A percentile compares a stretch with the other conserved stretches of the same genome.
These are phyloP conservation scores for Pangasius mekongensis DNA, from an alignment of 2,797 vertebrate genomes.

Conservation along the genomic window DNA sequence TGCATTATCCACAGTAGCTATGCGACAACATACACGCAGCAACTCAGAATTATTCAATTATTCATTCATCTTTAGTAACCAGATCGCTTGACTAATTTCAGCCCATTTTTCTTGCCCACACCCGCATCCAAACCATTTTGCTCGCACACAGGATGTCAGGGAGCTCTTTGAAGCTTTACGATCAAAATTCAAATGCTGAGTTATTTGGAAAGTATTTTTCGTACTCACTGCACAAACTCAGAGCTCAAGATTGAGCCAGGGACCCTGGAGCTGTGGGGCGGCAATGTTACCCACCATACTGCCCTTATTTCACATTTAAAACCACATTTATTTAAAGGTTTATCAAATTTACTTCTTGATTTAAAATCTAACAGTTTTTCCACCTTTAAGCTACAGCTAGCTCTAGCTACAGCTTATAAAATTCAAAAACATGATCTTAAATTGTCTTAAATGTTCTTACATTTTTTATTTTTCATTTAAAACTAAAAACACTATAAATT, in stretches of 20 bases:
- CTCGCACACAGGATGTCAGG: not conserved
- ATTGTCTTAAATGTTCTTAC: not conserved
- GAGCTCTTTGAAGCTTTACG: not conserved
- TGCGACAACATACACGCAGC: not conserved
- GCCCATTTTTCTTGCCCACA: not conserved
- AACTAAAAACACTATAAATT: not conserved
- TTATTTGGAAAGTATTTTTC: not conserved
- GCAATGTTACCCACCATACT: no score
- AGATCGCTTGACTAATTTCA: not conserved
- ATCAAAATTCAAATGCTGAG: not conserved
- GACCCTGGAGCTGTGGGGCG: no score
- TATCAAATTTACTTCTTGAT: not conserved
- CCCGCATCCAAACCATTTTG: not conserved
- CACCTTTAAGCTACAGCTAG: not conserved
- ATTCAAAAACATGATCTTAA: not conserved
- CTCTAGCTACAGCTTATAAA: not conserved
- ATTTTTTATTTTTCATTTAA: not conserved
- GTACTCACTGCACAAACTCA: not conserved
- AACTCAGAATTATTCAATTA: not conserved
- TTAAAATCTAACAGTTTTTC: no score
- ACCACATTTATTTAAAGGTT: not conserved
- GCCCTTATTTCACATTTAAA: no score
- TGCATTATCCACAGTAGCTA: not conserved
- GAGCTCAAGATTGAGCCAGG: not conserved
- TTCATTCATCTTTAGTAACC: constrained; percentile 1